These are phyloP conservation scores for Pollicipes pollicipes DNA, from an alignment of 1,140 invertebrate species.

Conservation along the genomic window DNA sequence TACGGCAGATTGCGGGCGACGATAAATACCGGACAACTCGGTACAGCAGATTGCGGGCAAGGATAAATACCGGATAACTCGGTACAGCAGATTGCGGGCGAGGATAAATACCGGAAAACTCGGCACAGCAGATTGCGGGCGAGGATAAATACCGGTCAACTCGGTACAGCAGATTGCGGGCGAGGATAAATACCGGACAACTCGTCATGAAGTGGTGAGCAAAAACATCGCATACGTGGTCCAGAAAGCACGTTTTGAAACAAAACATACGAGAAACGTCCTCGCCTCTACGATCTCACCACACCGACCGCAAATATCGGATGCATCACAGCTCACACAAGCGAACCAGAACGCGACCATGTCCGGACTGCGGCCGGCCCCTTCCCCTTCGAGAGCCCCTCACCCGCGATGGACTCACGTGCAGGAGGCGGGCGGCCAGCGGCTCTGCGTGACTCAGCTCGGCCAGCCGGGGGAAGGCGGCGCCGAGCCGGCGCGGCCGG, in stretches of 20 bases:
- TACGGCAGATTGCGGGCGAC: neutral
- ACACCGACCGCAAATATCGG: neutral
- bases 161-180: too few relatives aligned
- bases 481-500: conserved; percentile 54
- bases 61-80: too few relatives aligned
- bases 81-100: neutral
- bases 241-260: neutral
- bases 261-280: too few relatives aligned
- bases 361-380: neutral
- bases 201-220: too few relatives aligned
- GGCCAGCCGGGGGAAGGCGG: conserved; percentile 70
- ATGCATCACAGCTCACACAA: neutral
- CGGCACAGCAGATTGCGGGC: neutral
- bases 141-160: too few relatives aligned
- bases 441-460: conserved; percentile 71
- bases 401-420: conserved; percentile 25
- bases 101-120: neutral
- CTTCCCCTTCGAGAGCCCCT: neutral
- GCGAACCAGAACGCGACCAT: neutral
- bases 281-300: too few relatives aligned
- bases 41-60: neutral
- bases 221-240: neutral
- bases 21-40: neutral
- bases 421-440: conserved; percentile 61
- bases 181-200: too few relatives aligned